A percentile compares a stretch with the other conserved stretches of the same genome.
Evolutionary conservation across 2,797 vertebrate genomes (phyloP).

Genomic region (Champsocephalus gunnari): DNA sequence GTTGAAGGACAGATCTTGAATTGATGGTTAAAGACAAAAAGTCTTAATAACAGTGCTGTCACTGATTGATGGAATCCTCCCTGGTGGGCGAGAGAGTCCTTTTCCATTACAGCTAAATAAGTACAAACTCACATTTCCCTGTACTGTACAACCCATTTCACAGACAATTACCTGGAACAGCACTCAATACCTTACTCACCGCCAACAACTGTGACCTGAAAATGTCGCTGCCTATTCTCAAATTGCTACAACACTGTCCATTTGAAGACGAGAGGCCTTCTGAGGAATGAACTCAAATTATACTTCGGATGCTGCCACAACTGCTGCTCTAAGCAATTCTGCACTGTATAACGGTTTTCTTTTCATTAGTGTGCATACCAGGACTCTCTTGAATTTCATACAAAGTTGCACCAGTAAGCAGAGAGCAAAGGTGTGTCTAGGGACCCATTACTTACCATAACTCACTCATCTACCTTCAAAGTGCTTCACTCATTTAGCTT

Average conservation of each 20-base stretch:
- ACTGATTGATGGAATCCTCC: slow-evolving; percentile 49
- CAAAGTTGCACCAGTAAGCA: slow-evolving; percentile 2
- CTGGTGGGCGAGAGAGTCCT: slow-evolving; percentile 11
- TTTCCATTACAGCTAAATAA: slow-evolving; percentile 26
- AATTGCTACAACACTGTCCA: slow-evolving; percentile 45
- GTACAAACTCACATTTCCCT: slow-evolving; percentile 36
- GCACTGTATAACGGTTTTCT: slow-evolving; percentile 26
- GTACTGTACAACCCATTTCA: slow-evolving; percentile 29
- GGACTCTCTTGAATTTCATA: slow-evolving; percentile 9
- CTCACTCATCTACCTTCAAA: neutral
- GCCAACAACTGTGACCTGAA: slow-evolving; percentile 73
- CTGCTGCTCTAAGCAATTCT: slow-evolving; percentile 46
- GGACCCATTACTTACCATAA: slow-evolving; percentile 14
- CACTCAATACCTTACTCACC: slow-evolving; percentile 49
- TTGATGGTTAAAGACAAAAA: slow-evolving; percentile 46
- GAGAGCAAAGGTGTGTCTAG: slow-evolving; percentile 5
- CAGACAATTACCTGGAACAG: slow-evolving; percentile 46
- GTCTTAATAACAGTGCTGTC: slow-evolving; percentile 40
- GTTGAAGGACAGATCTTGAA: slow-evolving; percentile 46
- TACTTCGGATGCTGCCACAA: slow-evolving; percentile 33
- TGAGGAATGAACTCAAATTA: slow-evolving; percentile 35
- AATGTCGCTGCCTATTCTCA: slow-evolving; percentile 64
- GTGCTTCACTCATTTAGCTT: neutral
- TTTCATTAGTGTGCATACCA: slow-evolving; percentile 38
- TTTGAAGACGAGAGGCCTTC: slow-evolving; percentile 57